Base-by-base conservation (phyloP, 2,888 invertebrate genomes). In the Liodrosophila aerea region DNA sequence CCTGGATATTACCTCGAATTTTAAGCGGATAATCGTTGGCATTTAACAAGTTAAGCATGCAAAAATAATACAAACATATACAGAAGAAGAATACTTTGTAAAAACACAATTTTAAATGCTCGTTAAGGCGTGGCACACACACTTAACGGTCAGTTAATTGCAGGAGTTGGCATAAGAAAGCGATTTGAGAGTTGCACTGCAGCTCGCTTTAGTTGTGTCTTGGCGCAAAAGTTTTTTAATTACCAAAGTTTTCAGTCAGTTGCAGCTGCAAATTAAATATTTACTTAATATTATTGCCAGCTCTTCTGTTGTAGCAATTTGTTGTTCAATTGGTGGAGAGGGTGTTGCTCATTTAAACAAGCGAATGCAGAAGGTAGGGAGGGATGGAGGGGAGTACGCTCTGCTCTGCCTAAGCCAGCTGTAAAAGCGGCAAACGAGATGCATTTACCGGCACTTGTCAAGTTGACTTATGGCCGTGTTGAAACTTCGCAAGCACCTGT, bases 1-100 rank as follows among this genome's bases (percentile, higher is more conserved):
- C n/a, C n/a, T n/a, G n/a, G n/a, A n/a, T n/a, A n/a, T n/a, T n/a
- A n/a, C n/a, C n/a, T n/a, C n/a, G n/a, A n/a, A n/a, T n/a, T n/a
- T n/a, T n/a, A 58, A 31, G 31, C 60, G 62, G n/a, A 63, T 81
- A 67, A 76, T 63, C 64, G 63, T 51, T 57, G 66, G 51, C 64
- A 66, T 68, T 77, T 81, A 73, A 76, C 84, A 76, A 66, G 74
- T 68, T 81, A 76, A 83, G 67, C 65, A 50, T 39, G 51, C 54
- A 51, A 49, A 30, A 37, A 11, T 22, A 41, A 34, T n/a, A n/a
- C n/a, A n/a, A n/a, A 22, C 22, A 22, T 22, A 5, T 61, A n/a
- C n/a, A n/a, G n/a, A n/a, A n/a, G n/a, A n/a, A n/a, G n/a, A n/a
- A n/a, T n/a, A n/a, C n/a, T n/a, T n/a, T n/a, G 22, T 22, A 5